Evolutionary conservation across 2,888 invertebrate genomes (phyloP).

Genomic region (Thysanoteuthis rhombus): DNA sequence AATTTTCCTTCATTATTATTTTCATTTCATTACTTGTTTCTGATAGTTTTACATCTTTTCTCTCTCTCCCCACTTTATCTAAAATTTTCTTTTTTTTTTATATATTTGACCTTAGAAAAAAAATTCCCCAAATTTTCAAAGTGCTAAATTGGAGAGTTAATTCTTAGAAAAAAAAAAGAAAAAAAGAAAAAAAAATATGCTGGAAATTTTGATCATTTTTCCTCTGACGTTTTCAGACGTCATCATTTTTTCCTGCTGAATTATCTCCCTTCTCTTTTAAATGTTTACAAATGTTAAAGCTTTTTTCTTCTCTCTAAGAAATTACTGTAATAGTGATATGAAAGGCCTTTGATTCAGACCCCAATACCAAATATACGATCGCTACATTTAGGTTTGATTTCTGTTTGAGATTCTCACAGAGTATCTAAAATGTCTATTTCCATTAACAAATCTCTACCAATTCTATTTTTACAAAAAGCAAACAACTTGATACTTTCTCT

Average conservation of each 20-base stretch:
- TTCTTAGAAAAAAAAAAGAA: neutral
- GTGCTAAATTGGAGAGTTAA: neutral
- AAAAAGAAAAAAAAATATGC: too few species aligned
- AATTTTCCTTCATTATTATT: too few species aligned
- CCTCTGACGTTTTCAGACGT: neutral
- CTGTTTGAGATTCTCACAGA: neutral
- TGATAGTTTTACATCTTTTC: neutral
- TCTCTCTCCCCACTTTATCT: neutral
- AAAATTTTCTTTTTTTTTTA: too few species aligned
- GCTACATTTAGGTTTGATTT: neutral
- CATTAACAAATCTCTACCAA: neutral
- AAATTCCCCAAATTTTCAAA: neutral
- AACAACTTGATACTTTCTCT: neutral
- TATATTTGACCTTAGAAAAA: neutral
- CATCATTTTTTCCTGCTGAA: neutral
- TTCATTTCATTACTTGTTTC: too few species aligned
- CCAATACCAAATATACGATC: neutral
- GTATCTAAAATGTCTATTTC: neutral
- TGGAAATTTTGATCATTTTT: neutral
- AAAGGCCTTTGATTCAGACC: neutral
- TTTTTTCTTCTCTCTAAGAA: neutral
- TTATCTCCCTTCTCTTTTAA: neutral
- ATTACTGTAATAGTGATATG: neutral
- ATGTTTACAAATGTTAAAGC: neutral
- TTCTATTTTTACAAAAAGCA: constrained; percentile 12